Percentiles rank a stretch among this genome's conserved stretches.
Conservation (phyloP, 2,113 vertebrate species). For the Eclectus roratus region DNA sequence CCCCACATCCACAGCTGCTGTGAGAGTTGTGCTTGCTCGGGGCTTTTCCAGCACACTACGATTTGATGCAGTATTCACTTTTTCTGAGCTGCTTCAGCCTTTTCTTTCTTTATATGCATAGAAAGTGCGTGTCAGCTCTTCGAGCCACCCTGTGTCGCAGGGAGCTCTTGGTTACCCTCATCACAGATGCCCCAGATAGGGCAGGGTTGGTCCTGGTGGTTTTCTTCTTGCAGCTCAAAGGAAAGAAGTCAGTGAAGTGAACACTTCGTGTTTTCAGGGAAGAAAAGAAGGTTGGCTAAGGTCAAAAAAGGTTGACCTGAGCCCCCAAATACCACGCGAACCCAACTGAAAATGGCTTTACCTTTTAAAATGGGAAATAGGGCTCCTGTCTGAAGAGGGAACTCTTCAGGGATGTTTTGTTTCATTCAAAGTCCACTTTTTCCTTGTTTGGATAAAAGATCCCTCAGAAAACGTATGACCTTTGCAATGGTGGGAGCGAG, state of each 20-base stretch:
- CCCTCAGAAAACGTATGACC: neutral
- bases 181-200: neutral
- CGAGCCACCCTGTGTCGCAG: rapidly evolving
- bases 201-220: neutral
- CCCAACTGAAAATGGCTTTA: neutral
- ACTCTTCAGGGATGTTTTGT: neutral
- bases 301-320: neutral
- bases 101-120: neutral
- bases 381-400: neutral
- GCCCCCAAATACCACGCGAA: neutral
- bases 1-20: neutral
- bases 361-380: neutral
- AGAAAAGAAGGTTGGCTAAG: neutral
- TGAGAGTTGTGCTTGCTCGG: neutral
- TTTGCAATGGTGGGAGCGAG: neutral
- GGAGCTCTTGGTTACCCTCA: neutral
- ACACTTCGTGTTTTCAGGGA: neutral
- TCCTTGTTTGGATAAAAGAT: neutral
- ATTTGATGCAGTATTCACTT: neutral
- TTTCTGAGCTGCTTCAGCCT: neutral
- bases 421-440: neutral
- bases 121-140: neutral
- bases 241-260: neutral
- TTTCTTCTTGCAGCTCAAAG: neutral
- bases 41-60: neutral